These are phyloP conservation scores for Desoria tigrina DNA, from an alignment of 2,888 invertebrate species.

Conservation along the genomic window DNA sequence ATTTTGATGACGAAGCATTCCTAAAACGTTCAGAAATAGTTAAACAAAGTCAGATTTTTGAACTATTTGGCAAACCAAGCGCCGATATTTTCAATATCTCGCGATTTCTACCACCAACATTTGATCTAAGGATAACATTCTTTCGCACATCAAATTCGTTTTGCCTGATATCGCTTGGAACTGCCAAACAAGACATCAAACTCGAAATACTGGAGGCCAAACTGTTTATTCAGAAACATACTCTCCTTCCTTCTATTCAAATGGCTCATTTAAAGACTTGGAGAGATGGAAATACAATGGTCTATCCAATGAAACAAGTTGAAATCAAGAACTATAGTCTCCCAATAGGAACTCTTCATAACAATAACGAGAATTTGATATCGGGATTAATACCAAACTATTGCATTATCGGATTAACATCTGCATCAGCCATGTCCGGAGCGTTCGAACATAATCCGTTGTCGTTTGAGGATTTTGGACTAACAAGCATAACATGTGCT, in stretches of 20 bases:
- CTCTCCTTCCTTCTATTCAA: not conserved
- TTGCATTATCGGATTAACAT: not conserved
- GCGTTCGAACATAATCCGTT: not conserved
- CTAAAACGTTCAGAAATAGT: not conserved
- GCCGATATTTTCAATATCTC: not conserved
- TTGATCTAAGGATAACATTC: slow-evolving; percentile 3
- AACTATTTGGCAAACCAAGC: not conserved
- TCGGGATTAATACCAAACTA: not conserved
- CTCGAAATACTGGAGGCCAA: slow-evolving; percentile 1
- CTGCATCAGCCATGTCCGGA: not conserved
- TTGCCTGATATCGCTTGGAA: not conserved
- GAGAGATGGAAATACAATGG: slow-evolving; percentile 1
- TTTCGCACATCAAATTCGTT: not conserved
- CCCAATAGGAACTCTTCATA: slow-evolving; percentile 4
- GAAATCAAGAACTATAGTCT: slow-evolving; percentile 7
- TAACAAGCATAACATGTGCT: not conserved
- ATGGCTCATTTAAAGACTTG: not conserved
- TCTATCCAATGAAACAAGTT: slow-evolving; percentile 11
- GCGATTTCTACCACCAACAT: not conserved
- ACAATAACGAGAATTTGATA: slow-evolving; percentile 3
- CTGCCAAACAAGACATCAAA: not conserved
- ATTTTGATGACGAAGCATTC: not conserved
- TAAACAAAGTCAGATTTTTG: not conserved
- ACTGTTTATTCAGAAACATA: slow-evolving; percentile 6
- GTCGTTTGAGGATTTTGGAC: not conserved